Base-by-base conservation (phyloP, 2,888 invertebrate genomes). In the Venusia cambrica region DNA sequence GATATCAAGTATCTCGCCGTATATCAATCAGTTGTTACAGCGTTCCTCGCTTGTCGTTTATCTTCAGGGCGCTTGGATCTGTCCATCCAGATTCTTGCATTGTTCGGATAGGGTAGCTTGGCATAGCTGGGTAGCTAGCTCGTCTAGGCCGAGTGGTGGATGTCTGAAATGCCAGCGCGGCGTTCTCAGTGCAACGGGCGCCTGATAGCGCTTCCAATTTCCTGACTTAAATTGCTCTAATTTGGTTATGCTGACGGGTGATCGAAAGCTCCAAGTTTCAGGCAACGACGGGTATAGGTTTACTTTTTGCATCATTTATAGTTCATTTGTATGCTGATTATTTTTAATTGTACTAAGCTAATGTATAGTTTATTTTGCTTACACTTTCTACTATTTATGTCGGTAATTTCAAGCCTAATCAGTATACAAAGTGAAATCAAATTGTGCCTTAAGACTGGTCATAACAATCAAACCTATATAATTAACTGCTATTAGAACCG, bases 161-260 rank as follows among this genome's bases (percentile, higher is more conserved):
- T 83, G 73, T 79, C 74, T 78, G 74, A 78, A 84, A 84, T 84
- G 67, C 83, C 79, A 73, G 74, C 64, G 73, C 62, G 50, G 67
- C 74, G 74, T 73, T 72, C 73, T 40, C 62, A 60, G 70, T 62
- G 73, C 73, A 75, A 60, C 71, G 75, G 64, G 66, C 72, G 71
- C 69, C 73, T 77, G 81, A 81, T 84, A 83, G 74, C 75, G 73
- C 74, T 84, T 77, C 81, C 87, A 84, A 87, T 85, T 85, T 85
- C 87, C 85, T 80, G 84, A 80, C 80, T 81, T 79, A 84, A 84
- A 85, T 87, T 85, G 83, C 78, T 80, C 80, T 84, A 87, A 87
- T 85, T 87, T 77, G 77, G 80, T 81, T 83, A 81, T 81, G 73
- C 74, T 79, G 83, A 77, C 78, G 75, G 72, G 62, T 79, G 77